Base-by-base conservation (phyloP, 1,140 invertebrate genomes). In the Papilio helenus region DNA sequence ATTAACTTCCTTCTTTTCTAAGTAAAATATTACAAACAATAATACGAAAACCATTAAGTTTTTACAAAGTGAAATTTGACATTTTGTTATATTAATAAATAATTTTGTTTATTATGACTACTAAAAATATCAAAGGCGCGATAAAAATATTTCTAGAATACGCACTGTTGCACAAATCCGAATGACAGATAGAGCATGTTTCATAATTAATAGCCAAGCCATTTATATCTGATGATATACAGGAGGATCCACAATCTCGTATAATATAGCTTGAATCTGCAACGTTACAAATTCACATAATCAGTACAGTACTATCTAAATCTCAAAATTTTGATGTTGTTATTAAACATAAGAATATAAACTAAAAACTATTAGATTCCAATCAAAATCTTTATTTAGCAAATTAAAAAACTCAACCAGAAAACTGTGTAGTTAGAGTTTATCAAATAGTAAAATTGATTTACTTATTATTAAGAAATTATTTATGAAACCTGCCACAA, bases 161-260 rank as follows among this genome's bases (percentile, higher is more conserved):
- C 18, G 87, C 86, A 39, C 84, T 80, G 73, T 92, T 92, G 79
- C 91, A 92, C n/a, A 90, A 80, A 77, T 92, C 90, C 3, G 72
- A 74, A 68, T 90, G 83, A 71, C 91, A 92, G 49, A 90, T 83
- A 10, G 86, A 86, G 76, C 91, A 91, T 14, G 85, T 83, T 58
- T 81, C 83, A 72, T 89, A 90, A 9, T 81, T 73, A 8, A 81
- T 79, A n/a, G 44, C 80, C 0, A 79, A 12, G 16, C 68, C 81
- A 39, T 18, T 7, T 8, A 72, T 58, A 34, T 76, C 71, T 4
- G 74, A 72, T 7, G 84, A 84, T 0, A 81, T 61, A 65, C 90
- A 92, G 34, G 81, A 81, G 10, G 79, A 84, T 10, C 80, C 87
- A 44, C 91, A 91, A 73, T 92, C 91, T 0, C 91, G 84, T 34